phyloP scores from a whole-genome alignment of 2,797 vertebrate species.

The Lepus oiostolus region DNA sequence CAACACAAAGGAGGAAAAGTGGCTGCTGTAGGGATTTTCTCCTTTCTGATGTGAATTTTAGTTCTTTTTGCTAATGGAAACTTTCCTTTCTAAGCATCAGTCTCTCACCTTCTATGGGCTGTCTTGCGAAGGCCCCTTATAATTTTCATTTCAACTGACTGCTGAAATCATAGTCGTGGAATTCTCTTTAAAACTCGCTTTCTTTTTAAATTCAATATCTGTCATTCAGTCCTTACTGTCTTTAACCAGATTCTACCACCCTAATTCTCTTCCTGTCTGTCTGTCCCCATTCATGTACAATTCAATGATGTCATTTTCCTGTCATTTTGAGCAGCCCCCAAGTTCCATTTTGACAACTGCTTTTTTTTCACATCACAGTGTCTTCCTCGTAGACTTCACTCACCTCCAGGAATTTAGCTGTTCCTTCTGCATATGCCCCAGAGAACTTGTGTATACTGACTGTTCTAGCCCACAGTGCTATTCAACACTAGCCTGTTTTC shows the following conservation, averaged over 20 bases:
- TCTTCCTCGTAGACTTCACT: neutral
- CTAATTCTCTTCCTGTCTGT: neutral
- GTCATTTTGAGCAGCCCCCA: neutral
- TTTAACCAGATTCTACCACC: neutral
- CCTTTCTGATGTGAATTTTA: neutral
- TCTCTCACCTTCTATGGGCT: neutral
- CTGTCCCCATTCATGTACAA: neutral
- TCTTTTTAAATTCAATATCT: neutral
- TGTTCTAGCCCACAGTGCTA: neutral
- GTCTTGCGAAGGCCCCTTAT: neutral
- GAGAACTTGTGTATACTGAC: neutral
- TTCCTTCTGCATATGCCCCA: neutral
- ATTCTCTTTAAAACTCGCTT: neutral
- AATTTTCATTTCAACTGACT: neutral
- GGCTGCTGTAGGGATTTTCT: neutral
- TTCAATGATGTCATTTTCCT: neutral
- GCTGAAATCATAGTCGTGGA: neutral
- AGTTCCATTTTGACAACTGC: neutral
- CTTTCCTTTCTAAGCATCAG: neutral
- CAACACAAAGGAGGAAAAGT: neutral
- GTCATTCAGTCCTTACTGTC: neutral
- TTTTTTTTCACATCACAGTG: neutral
- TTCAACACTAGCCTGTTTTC: neutral
- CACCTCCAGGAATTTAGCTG: neutral
- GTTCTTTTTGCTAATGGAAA: neutral